Conservation (phyloP, 2,113 vertebrate genomes). For the Elephantulus edwardii region DNA sequence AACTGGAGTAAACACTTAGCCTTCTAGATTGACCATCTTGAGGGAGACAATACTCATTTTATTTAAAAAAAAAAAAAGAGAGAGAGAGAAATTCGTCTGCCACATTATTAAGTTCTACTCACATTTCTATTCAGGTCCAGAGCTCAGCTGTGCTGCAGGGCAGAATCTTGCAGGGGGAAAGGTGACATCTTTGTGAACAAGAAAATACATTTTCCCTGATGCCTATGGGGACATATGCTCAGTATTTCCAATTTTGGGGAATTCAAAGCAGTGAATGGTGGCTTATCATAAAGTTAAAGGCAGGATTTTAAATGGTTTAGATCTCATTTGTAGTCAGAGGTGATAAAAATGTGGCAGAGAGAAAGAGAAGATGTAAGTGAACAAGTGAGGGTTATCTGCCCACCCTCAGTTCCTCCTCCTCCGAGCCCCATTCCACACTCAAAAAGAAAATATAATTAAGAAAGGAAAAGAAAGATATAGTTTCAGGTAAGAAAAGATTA, state of each 20-base stretch:
- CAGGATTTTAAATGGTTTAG: background rate
- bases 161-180: background rate
- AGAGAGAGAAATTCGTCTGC: background rate
- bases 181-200: slow-evolving; percentile 15
- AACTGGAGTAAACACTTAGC: background rate
- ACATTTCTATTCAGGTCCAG: background rate
- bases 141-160: background rate
- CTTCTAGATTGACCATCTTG: background rate
- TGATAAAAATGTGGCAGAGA: background rate
- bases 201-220: background rate
- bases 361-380: background rate
- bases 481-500: background rate
- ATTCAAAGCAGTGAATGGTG: background rate
- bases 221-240: background rate
- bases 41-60: background rate
- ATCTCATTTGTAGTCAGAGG: background rate
- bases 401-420: background rate
- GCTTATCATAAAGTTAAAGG: background rate
- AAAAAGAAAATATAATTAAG: background rate
- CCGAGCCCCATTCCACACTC: background rate
- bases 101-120: background rate
- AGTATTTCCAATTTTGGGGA: background rate
- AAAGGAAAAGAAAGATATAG: background rate
- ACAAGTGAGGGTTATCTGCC: background rate
- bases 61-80: too few relatives aligned